Conservation (phyloP, 2,888 invertebrate species). For the Sycophila texana region DNA sequence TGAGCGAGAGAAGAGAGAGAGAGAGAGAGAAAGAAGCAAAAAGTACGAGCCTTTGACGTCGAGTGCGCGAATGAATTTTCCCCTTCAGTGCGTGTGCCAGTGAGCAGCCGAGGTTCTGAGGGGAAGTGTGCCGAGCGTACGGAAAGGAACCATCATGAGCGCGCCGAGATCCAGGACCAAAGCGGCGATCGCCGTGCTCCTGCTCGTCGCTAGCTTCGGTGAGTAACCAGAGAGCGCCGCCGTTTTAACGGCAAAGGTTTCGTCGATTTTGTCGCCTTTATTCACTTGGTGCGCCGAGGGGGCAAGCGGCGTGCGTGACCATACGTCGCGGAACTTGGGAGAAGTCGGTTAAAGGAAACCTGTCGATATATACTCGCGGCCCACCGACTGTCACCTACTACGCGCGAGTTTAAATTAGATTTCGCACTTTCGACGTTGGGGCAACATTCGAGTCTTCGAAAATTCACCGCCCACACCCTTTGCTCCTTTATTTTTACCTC, state of each 20-base stretch:
- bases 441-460: no score
- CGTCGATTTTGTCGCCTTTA: background rate
- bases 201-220: constrained; percentile 54
- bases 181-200: constrained; percentile 22
- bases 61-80: constrained; percentile 29
- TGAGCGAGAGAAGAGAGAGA: background rate
- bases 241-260: background rate
- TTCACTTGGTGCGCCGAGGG: background rate
- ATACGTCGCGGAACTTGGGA: no score
- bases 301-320: background rate
- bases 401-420: no score
- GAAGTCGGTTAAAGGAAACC: no score
- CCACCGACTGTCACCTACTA: no score
- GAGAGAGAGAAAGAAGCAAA: background rate
- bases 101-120: background rate
- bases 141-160: constrained; percentile 12
- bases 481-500: no score
- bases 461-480: no score
- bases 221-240: constrained; percentile 54
- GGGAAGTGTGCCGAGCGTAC: no score
- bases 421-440: no score
- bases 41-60: background rate
- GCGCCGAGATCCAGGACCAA: constrained; percentile 39
- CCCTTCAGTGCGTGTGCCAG: background rate
- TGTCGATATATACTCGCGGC: no score